These are phyloP conservation scores for Thunnus albacares DNA, from an alignment of 2,797 vertebrate genomes.

Conservation along the genomic window DNA sequence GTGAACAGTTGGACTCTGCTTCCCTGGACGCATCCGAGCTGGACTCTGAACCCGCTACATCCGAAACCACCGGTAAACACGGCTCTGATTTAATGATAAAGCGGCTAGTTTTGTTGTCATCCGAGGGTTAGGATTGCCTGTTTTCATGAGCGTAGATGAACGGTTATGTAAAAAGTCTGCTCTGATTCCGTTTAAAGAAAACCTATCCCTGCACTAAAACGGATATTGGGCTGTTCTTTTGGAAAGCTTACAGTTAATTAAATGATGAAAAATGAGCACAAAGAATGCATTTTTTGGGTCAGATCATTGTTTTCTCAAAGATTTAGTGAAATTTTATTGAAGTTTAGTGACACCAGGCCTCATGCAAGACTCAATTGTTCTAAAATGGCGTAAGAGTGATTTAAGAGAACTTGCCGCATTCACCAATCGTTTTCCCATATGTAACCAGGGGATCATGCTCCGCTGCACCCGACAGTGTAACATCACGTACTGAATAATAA, in stretches of 20 bases:
- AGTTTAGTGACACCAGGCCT: not conserved
- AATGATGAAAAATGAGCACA: not conserved
- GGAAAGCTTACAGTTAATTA: not conserved
- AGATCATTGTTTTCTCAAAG: not conserved
- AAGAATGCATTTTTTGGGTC: not conserved
- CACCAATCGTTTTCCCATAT: too few species aligned
- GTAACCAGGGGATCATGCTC: too few species aligned
- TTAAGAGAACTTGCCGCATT: too few species aligned
- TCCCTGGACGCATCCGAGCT: conserved; percentile 92
- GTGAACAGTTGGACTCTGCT: conserved; percentile 93
- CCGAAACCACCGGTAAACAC: conserved; percentile 80
- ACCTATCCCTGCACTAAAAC: not conserved
- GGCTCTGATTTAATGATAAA: not conserved
- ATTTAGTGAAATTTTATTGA: not conserved
- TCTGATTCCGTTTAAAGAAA: not conserved
- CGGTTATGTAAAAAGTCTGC: too few species aligned
- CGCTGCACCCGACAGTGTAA: too few species aligned
- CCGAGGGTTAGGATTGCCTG: not conserved
- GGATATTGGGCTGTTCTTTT: not conserved
- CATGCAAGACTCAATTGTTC: too few species aligned
- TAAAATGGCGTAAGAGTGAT: too few species aligned
- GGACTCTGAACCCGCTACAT: conserved; percentile 86
- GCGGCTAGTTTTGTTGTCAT: not conserved
- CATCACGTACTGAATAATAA: not conserved
- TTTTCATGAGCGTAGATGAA: not conserved